Conservation (phyloP, 2,113 vertebrate genomes). For the Gambusia affinis region DNA sequence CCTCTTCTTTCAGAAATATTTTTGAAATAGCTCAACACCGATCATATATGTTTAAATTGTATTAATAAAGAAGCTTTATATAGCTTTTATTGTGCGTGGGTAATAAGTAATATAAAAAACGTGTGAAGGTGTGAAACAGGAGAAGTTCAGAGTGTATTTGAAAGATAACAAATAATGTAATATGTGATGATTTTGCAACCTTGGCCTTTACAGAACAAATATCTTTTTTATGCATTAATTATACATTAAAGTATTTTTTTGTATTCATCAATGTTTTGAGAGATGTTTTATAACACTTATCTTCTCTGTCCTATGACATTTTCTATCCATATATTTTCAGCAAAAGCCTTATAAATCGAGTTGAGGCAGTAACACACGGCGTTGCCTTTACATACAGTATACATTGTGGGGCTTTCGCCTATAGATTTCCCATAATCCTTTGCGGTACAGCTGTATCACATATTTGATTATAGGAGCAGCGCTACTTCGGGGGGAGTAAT, state of each 20-base stretch:
- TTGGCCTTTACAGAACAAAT: neutral
- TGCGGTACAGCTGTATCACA: conserved; percentile 36
- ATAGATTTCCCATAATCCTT: conserved; percentile 67
- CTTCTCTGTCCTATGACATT: neutral
- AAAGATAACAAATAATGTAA: neutral
- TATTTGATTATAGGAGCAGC: conserved; percentile 23
- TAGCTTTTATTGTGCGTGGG: neutral
- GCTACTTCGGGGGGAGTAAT: conserved; percentile 3
- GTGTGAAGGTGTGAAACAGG: neutral
- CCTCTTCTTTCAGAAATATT: neutral
- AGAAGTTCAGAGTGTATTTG: neutral
- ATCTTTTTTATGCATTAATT: neutral
- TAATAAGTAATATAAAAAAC: neutral
- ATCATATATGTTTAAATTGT: neutral
- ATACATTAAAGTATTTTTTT: neutral
- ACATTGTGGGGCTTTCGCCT: neutral
- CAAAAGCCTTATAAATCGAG: neutral
- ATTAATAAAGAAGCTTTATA: neutral
- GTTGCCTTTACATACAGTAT: neutral
- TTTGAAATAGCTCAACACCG: neutral
- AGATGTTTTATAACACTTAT: neutral
- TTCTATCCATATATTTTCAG: neutral
- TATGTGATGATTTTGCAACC: neutral
- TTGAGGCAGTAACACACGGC: neutral
- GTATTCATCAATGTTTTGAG: neutral